Base-by-base conservation (phyloP, 1,140 invertebrate genomes). In the Drosophila suzukii region DNA sequence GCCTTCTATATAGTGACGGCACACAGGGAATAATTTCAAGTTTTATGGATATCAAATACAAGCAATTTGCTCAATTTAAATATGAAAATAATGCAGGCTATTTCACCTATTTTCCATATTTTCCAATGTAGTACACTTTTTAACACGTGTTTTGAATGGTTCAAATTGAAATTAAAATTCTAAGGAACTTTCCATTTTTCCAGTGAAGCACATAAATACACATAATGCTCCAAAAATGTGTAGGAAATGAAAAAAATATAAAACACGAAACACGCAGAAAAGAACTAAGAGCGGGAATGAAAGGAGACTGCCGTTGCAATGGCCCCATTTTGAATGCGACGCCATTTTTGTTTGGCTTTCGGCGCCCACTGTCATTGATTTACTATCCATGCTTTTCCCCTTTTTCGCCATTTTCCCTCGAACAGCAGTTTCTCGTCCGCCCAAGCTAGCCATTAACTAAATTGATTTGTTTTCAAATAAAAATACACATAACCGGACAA, bases 381-480 rank as follows among this genome's bases (percentile, higher is more conserved):
- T 76, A 76, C 54, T 67, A 53, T 71, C 66, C 68, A 30, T 58
- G 65, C 70, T 32, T 30, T 41, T 20, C 49, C 36, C 38, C 32
- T 10, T 7, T 8, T 36, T 47, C 60, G 12, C 43, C 20, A n/a
- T 39, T 17, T 13, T 15, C 17, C 51, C 53, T 49, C 61, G 32
- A 67, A 67, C 54, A 54, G 47, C 51, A 75, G 27, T 76, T 76
- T n/a, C 56, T 30, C 53, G 36, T 47, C 17, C 55, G 20, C 41
- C 36, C 41, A 11, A 56, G 61, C 53, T 51, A 38, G 47, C 72
- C 73, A 76, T 76, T 76, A 76, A 76, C 73, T 76, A 76, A 76
- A 76, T 76, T 76, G 73, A 76, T 76, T 76, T 76, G 73, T 76
- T 76, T 76, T 59, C 47, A 53, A 67, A 76, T 67, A 76, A 57